Base-by-base conservation (phyloP, 1,140 invertebrate species). In the Danaus plexippus region DNA sequence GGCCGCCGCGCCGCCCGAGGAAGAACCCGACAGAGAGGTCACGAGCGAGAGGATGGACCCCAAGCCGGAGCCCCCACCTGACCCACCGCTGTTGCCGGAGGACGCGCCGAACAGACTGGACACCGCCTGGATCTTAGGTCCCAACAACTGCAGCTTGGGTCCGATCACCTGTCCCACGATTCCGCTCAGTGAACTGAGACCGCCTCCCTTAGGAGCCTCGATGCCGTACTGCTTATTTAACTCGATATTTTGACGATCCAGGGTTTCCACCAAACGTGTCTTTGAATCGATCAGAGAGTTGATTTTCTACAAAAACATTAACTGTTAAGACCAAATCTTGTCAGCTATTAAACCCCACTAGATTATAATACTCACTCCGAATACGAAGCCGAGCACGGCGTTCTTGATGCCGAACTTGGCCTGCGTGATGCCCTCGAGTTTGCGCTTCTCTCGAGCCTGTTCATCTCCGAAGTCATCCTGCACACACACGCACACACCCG, bases 191-290 rank as follows among this genome's bases (percentile, higher is more conserved):
- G 87, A 84, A 3, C 75, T 67, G 0, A 87, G 63, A 52, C 83
- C 63, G 61, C 80, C 75, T 73, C 75, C 60, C 63, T 72, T 70
- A 43, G 91, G 91, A 11, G 88, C 64, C 63, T 92, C 90, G 63
- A 94, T 94, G n/a, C 91, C 90, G 68, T 90, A 93, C 60, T 91
- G 90, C 22, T 89, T 90, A 75, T 94, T 94, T 78, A 94, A 91
- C 52, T 89, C 90, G 59, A 92, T 92, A 73, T 94, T 94, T 53
- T 90, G 77, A 13, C 89, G 88, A 69, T 94, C 93, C 63, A 94
- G 73, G 18, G 90, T 89, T 46, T 89, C 76, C 42, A 94, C 87
- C 43, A 92, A 89, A 11, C 89, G 88, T 1, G 92, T 94, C 76
- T 94, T 94, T 4, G 92, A 90, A 57, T 94, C 93, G 72, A 94